Base-by-base conservation (phyloP, 2,797 vertebrate genomes). In the Sebastes aleutianus region DNA sequence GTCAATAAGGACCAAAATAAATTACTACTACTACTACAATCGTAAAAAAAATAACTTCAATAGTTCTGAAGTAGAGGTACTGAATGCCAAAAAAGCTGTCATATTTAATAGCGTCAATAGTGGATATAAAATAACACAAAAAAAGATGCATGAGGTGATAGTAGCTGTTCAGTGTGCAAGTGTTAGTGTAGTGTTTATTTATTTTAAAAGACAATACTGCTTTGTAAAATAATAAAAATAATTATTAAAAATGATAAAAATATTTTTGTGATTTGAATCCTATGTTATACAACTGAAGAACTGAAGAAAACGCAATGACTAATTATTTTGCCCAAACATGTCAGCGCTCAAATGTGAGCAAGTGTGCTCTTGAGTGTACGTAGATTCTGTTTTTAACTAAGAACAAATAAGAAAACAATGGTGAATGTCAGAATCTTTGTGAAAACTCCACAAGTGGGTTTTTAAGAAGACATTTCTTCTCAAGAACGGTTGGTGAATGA, bases 321-420 rank as follows among this genome's bases (percentile, higher is more conserved):
- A 54, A 54, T 11, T 54, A n/a, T 54, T 54, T 18, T 50, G 1
- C 47, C 0, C 47, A 0, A 50, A 50, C 31, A 47, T 0, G 16
- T 47, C 0, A 36, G 61, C 11, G 0, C 32, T 36, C 0, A 63
- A n/a, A 63, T 34, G 61, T 8, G 20, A 0, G 2, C 43, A n/a
- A 36, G 11, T 63, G 32, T 63, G 61, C 59, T 62, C 29, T 32
- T 32, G 16, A 61, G 18, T 47, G 47, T 50, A 18, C 2, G 2
- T 36, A 64, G 59, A 62, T 11, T 62, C 18, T 32, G 56, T 26
- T 57, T 14, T 26, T 57, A 57, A 24, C 12, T 57, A 26, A 57
- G 22, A 57, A 57, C 0, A 57, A 57, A 57, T 57, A 20, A 61
- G 3, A 61, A 61, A 32, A 31, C 18, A 10, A 20, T 32, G 9